These are phyloP conservation scores for Syngnathus floridae DNA, from an alignment of 2,113 vertebrate species.

Conservation along the genomic window DNA sequence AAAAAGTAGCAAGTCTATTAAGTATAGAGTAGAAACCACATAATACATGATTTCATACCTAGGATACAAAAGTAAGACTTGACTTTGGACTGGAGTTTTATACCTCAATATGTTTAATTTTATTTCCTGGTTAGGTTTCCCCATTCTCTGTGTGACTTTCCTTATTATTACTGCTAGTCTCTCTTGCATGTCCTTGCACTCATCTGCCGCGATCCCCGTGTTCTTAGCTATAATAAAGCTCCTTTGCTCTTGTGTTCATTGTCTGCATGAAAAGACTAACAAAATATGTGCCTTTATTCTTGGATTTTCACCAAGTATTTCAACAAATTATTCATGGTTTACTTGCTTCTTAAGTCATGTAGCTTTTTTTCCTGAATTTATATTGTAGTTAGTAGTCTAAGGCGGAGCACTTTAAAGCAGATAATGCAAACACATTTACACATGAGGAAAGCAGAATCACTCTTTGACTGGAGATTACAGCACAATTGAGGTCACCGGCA, in stretches of 20 bases:
- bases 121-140: no score
- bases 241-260: not conserved
- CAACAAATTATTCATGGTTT: not conserved
- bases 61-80: no score
- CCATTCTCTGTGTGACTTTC: no score
- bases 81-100: no score
- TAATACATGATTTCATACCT: no score
- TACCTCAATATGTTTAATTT: no score
- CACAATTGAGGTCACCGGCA: slow-evolving; percentile 48
- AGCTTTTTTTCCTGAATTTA: not conserved
- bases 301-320: not conserved
- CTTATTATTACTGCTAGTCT: no score
- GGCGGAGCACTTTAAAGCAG: not conserved
- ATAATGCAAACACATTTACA: slow-evolving; percentile 7
- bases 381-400: not conserved
- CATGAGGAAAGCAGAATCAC: slow-evolving; percentile 4
- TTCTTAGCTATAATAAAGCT: not conserved
- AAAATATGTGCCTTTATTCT: not conserved
- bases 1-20: no score
- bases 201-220: not conserved
- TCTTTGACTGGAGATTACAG: slow-evolving; percentile 39
- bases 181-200: not conserved
- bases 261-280: not conserved
- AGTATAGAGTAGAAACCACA: no score
- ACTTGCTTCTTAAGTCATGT: not conserved